These are phyloP conservation scores for Empidonax traillii DNA, from an alignment of 2,113 vertebrate species.

Conservation along the genomic window DNA sequence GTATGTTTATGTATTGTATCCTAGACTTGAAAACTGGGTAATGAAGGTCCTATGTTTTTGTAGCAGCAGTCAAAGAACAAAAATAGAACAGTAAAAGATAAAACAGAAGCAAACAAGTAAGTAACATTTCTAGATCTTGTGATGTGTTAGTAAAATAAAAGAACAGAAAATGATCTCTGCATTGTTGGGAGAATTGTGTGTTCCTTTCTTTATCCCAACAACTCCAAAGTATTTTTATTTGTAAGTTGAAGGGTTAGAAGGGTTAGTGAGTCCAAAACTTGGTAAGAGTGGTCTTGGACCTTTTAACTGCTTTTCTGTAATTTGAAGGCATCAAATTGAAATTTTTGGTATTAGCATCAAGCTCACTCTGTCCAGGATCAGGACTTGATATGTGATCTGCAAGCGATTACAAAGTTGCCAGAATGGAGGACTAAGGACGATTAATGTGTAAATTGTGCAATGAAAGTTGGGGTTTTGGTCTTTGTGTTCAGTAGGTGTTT, in stretches of 20 bases:
- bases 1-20: background rate
- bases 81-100: background rate
- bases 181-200: background rate
- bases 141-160: background rate
- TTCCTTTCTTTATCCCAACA: background rate
- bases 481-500: accelerated
- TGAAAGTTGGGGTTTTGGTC: background rate
- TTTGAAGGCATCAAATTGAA: background rate
- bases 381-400: background rate
- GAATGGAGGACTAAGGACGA: background rate
- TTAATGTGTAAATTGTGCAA: accelerated
- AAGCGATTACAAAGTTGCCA: background rate
- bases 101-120: background rate
- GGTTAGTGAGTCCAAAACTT: background rate
- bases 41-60: accelerated
- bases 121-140: background rate
- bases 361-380: background rate
- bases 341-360: background rate
- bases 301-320: background rate
- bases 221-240: background rate
- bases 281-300: background rate
- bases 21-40: background rate
- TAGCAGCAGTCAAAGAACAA: background rate
- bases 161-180: accelerated
- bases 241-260: background rate